Conservation (phyloP, 2,797 vertebrate species). For the Mormyrus proboscirostris region DNA sequence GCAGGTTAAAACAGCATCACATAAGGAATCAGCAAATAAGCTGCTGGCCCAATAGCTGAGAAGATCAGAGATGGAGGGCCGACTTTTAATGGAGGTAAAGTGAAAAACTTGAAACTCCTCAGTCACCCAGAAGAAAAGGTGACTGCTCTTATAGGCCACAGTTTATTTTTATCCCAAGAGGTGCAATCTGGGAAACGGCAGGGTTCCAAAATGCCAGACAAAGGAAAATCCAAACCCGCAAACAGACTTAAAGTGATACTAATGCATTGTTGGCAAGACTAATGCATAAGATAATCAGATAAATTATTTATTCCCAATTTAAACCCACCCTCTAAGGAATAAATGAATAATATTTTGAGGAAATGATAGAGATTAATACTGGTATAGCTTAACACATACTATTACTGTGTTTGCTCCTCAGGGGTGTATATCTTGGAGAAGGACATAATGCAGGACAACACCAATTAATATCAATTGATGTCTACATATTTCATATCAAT, state of each 20-base stretch:
- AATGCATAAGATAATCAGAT: background rate
- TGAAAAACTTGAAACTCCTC: background rate
- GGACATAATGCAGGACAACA: background rate
- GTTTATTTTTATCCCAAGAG: background rate
- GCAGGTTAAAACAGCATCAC: background rate
- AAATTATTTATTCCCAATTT: conserved; percentile 32
- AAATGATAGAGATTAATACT: background rate
- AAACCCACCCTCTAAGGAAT: conserved; percentile 34
- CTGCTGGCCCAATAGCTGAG: background rate
- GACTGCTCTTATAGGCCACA: background rate
- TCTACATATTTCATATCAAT: background rate
- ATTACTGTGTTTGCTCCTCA: background rate
- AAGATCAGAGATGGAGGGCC: background rate
- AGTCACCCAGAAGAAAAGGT: background rate
- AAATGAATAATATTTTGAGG: conserved; percentile 20
- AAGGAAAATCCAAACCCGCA: conserved; percentile 22
- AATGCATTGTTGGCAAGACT: background rate
- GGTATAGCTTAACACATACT: background rate
- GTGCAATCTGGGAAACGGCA: conserved; percentile 14
- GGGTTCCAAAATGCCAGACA: conserved; percentile 15
- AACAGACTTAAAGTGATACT: conserved; percentile 15
- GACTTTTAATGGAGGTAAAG: background rate
- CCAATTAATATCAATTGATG: background rate
- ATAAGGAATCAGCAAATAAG: background rate
- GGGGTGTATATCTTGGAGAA: background rate